Percentiles rank a stretch among this genome's conserved stretches.
phyloP scores from a whole-genome alignment of 2,113 vertebrate genomes.

The Meles meles region DNA sequence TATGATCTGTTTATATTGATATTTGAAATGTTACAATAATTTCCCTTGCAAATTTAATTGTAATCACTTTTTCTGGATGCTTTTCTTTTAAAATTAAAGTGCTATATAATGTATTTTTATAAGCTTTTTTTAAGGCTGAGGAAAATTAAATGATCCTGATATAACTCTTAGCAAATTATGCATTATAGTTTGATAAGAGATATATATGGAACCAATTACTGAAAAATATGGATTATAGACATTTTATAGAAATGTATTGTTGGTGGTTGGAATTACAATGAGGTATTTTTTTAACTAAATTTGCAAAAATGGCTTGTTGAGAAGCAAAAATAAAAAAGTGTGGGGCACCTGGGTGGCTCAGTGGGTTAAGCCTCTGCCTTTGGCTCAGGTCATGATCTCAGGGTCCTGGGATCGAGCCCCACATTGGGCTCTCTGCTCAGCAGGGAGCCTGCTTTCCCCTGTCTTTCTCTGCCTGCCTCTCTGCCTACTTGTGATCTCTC shows the following conservation, averaged over 20 bases:
- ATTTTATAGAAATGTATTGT: not conserved
- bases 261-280: not conserved
- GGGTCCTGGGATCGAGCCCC: too few species aligned
- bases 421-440: too few species aligned
- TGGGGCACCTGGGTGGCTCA: too few species aligned
- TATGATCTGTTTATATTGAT: not conserved
- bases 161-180: not conserved
- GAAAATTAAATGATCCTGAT: not conserved
- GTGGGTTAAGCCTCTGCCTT: too few species aligned
- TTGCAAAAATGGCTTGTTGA: not conserved
- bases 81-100: constrained; percentile 7
- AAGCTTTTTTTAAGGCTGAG: not conserved
- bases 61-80: not conserved
- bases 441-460: too few species aligned
- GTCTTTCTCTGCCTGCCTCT: too few species aligned
- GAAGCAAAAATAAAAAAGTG: not conserved
- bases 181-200: not conserved
- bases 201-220: not conserved
- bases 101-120: not conserved
- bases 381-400: too few species aligned
- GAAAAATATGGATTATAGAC: not conserved
- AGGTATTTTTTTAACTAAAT: not conserved
- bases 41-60: not conserved
- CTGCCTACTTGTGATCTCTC: too few species aligned
- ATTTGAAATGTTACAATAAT: not conserved